Conservation (phyloP, 2,888 invertebrate species). For the Rhingia campestris region DNA sequence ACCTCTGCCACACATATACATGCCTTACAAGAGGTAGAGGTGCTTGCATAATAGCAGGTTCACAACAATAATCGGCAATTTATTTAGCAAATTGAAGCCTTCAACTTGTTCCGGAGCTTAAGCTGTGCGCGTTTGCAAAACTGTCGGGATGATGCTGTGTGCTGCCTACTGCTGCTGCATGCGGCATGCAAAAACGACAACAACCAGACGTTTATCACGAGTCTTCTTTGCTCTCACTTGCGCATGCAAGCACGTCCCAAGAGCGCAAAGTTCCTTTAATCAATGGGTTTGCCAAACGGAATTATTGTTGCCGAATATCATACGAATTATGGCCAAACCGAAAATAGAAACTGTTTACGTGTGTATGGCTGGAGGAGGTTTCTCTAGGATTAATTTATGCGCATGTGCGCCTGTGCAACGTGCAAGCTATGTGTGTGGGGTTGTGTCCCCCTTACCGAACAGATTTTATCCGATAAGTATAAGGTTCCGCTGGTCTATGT, state of each 20-base stretch:
- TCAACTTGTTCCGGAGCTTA: conserved; percentile 71
- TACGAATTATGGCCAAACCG: conserved; percentile 50
- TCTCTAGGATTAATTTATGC: conserved; percentile 51
- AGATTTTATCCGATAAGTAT: conserved; percentile 55
- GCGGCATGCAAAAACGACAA: conserved; percentile 44
- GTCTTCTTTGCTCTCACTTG: conserved; percentile 34
- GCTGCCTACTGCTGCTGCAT: conserved; percentile 44
- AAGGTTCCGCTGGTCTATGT: conserved; percentile 30
- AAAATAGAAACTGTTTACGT: conserved; percentile 63
- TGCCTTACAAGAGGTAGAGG: conserved; percentile 11
- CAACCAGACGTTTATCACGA: conserved; percentile 65
- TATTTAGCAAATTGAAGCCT: conserved; percentile 72
- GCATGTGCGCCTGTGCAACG: conserved; percentile 15
- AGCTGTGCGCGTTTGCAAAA: conserved; percentile 20
- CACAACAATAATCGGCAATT: conserved; percentile 69
- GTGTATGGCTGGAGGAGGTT: conserved; percentile 20
- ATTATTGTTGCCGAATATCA: conserved; percentile 61
- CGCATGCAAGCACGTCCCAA: conserved; percentile 67
- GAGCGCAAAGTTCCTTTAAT: conserved; percentile 66
- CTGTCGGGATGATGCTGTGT: conserved; percentile 37
- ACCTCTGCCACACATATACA: neutral
- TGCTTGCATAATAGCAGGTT: conserved; percentile 70
- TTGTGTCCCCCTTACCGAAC: conserved; percentile 15
- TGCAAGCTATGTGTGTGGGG: conserved; percentile 15
- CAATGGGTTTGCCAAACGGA: conserved; percentile 68